These are phyloP conservation scores for Serranochromis macrocephalus DNA, from an alignment of 2,113 vertebrate species.

Conservation along the genomic window DNA sequence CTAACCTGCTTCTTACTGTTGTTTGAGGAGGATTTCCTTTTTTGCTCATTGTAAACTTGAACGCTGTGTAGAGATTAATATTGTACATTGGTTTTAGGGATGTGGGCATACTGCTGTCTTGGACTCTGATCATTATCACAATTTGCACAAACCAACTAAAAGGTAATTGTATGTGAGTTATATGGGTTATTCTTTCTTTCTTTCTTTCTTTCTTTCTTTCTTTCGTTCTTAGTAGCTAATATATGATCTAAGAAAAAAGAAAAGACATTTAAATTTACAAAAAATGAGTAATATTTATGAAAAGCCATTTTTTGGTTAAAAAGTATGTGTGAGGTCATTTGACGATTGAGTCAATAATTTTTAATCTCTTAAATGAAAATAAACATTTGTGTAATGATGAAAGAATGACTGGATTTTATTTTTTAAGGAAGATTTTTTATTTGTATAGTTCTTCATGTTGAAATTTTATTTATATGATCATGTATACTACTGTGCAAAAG, in stretches of 20 bases:
- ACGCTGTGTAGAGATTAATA: neutral
- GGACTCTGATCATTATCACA: neutral
- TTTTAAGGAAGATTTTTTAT: neutral
- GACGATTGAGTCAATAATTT: neutral
- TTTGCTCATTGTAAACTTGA: neutral
- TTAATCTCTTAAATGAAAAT: neutral
- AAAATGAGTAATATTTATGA: neutral
- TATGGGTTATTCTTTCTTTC: neutral
- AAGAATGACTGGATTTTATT: neutral
- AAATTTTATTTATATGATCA: neutral
- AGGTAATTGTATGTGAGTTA: neutral
- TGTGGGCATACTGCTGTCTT: neutral
- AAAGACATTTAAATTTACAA: neutral
- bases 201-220: neutral
- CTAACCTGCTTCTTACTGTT: neutral
- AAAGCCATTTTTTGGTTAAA: neutral
- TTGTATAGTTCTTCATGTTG: neutral
- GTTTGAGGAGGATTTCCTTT: neutral
- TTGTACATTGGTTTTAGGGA: neutral
- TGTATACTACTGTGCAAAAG: neutral
- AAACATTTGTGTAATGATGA: neutral
- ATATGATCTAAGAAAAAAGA: neutral
- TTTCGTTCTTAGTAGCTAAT: neutral
- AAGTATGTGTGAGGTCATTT: neutral
- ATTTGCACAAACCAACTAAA: neutral